Evolutionary conservation across 1,140 invertebrate species (phyloP), one percentile per base, ranked within the genome.

Genomic region (Trichonephila clavata): DNA sequence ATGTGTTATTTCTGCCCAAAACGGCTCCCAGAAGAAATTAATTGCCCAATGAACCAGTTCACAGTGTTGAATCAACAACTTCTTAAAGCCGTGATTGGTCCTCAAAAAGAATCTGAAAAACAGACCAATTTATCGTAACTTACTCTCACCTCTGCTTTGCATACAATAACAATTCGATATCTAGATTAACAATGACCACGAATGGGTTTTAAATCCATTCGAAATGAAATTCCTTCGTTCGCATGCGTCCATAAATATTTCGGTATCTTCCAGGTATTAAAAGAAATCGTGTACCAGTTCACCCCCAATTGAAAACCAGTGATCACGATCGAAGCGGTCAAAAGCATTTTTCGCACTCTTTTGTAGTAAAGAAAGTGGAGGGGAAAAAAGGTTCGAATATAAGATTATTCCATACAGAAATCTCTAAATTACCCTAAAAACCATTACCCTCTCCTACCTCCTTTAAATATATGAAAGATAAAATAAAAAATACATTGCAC

Each of bases 81-180:
- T 50, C 50, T 7, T 10, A 50, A 50, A 10, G 50, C 10, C 50
- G 10, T 10, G 50, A 50, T 50, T 10, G 10, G 10, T 50, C 50
- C 50, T 39, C 32, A 2, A 50, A 50, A 10, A 50, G 7, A 50
- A 50, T 5, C 50, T 50, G 7, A 50, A 50, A 39, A 39, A 50
- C 10, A 50, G 50, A 50, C 50, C 50, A 50, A 50, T 50, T 50
- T 50, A 7, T 50, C 50, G 32, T 39, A 50, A 50, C 50, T 50
- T 24, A 65, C 24, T n/a, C 8, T 24, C 65, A 68, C 14, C 65
- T 68, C 27, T 77, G 27, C 5, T 77, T 77, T 77, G 71, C 71
- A 77, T 77, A 77, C 71, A 77, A 77, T 77, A 39, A 77, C 71
- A 32, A 6, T 32, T 77, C 71, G 27, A 77, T 77, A 77, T 77